Conservation (phyloP, 2,113 vertebrate species). For the Salvator merianae region DNA sequence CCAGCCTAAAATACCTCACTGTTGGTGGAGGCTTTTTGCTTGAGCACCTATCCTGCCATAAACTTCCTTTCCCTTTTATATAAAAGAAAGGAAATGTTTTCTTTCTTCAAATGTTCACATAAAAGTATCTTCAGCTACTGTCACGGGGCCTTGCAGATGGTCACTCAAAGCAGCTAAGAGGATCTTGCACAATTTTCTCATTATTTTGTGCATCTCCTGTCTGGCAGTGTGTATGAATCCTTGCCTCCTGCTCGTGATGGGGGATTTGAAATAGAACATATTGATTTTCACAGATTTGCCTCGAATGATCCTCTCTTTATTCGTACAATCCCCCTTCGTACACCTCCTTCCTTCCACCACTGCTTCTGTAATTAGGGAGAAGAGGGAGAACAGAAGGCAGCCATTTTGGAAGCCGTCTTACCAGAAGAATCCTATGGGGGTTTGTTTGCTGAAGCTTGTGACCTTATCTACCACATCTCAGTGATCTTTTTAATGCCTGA, state of each 20-base stretch:
- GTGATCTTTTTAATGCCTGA: constrained; percentile 32
- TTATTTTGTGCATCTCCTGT: constrained; percentile 22
- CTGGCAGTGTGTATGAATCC: neutral
- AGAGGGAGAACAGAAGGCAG: neutral
- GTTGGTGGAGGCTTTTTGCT: neutral
- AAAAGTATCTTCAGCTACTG: no score
- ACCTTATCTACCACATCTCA: constrained; percentile 48
- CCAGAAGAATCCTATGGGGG: constrained; percentile 27
- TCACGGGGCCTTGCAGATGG: neutral
- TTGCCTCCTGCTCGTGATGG: neutral
- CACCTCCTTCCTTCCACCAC: neutral
- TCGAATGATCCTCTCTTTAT: constrained; percentile 33
- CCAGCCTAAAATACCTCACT: neutral
- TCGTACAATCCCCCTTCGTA: neutral
- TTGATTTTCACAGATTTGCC: constrained; percentile 42
- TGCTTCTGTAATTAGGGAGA: constrained; percentile 24
- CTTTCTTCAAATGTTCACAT: neutral
- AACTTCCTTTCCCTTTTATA: neutral
- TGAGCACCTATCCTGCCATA: no score
- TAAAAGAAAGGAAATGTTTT: neutral
- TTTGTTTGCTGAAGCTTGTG: constrained; percentile 35
- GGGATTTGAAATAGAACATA: constrained; percentile 33
- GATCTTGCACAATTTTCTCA: neutral
- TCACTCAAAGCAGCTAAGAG: neutral
- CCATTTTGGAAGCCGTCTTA: constrained; percentile 41